Conservation (phyloP, 2,888 invertebrate genomes). For the Rotaria macrura region DNA sequence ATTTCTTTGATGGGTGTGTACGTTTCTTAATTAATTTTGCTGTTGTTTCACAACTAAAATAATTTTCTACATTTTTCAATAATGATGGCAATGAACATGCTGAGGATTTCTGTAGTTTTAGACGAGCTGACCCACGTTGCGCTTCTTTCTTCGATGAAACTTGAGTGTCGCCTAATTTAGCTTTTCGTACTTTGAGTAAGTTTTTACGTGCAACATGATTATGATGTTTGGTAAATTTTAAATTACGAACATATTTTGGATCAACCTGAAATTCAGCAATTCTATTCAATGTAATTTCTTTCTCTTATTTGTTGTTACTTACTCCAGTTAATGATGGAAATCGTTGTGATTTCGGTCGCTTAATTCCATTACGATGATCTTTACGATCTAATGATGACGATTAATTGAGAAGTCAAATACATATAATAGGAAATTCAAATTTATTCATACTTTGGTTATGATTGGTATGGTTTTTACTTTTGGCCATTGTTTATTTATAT, state of each 20-base stretch:
- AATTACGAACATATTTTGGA: constrained; percentile 85
- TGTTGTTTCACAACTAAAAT: neutral
- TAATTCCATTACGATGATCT: constrained; percentile 93
- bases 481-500: constrained; percentile 64
- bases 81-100: neutral
- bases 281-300: neutral
- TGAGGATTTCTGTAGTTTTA: neutral
- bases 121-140: neutral
- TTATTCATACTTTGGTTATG: constrained; percentile 78
- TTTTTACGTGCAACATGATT: constrained; percentile 52
- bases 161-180: neutral
- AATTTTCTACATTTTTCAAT: neutral
- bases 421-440: too few species aligned
- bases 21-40: neutral
- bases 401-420: constrained; percentile 37
- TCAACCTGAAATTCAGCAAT: constrained; percentile 65
- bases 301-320: constrained; percentile 54
- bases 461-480: constrained; percentile 99
- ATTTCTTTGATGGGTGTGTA: neutral
- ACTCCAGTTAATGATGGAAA: constrained; percentile 89
- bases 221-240: constrained; percentile 84
- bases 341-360: constrained; percentile 73
- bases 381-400: constrained; percentile 65
- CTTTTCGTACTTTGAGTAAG: neutral
- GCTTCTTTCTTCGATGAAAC: neutral